Evolutionary conservation across 2,888 invertebrate species (phyloP), one percentile per base, ranked within the genome.

Genomic region (Hirtodrosophila trivittata): DNA sequence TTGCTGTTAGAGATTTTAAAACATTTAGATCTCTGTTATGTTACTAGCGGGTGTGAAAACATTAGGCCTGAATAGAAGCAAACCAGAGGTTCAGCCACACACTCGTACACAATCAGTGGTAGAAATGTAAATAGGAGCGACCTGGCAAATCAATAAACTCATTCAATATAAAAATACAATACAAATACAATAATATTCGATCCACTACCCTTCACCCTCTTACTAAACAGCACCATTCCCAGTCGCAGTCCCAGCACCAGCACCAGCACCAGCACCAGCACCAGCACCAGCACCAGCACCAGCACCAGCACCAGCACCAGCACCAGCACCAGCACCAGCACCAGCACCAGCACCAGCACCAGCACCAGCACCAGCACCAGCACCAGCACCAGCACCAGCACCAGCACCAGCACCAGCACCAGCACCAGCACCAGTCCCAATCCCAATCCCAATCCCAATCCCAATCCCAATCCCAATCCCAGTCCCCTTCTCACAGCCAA

Each of bases 91-190:
- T n/a, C n/a, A n/a, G n/a, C n/a, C n/a, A n/a, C n/a, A n/a, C n/a
- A n/a, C n/a, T n/a, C n/a, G n/a, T n/a, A n/a, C n/a, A n/a, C n/a
- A n/a, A n/a, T n/a, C n/a, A n/a, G n/a, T n/a, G 16, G 8, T 4
- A 7, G 7, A 21, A 16, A 30, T 38, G 16, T 3, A n/a, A n/a
- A 10, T n/a, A 9, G 12, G 25, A 9, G 38, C 7, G 43, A 45
- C 41, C 42, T 57, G 51, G 57, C 67, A 67, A 76, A 72, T 76
- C 64, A 56, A 75, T 59, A 74, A 64, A 64, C 77, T 69, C 69
- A 42, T 64, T 68, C 66, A 55, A 74, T 55, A 45, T 54, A 42
- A 77, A 77, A 52, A 55, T 58, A 33, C 7, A 42, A 42, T n/a
- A n/a, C n/a, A n/a, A 70, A 52, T 52, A 57, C 56, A 74, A 73